Conservation (phyloP, 2,888 invertebrate species). For the Taenaris catops region DNA sequence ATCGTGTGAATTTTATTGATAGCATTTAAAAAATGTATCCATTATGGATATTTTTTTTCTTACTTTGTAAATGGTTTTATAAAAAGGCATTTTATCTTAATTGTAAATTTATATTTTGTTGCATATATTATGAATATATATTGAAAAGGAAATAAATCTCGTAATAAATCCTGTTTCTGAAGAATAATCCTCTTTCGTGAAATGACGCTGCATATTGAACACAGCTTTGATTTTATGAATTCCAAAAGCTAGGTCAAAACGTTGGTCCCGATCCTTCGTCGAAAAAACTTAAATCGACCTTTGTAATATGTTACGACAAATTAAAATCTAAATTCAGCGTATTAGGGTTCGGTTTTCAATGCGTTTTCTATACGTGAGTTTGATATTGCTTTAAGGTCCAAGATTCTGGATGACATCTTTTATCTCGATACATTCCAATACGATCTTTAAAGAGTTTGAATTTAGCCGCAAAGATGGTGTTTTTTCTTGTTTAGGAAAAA, state of each 20-base stretch:
- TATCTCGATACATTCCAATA: slow-evolving; percentile 72
- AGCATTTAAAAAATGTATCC: too few relatives aligned
- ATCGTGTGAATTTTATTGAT: too few relatives aligned
- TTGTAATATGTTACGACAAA: slow-evolving; percentile 23
- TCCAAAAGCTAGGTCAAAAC: slow-evolving; percentile 72
- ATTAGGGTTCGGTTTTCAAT: slow-evolving; percentile 38
- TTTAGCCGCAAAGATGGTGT: slow-evolving; percentile 35
- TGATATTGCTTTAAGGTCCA: slow-evolving; percentile 49
- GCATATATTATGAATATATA: too few relatives aligned
- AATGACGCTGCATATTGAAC: slow-evolving; percentile 53
- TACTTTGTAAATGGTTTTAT: too few relatives aligned
- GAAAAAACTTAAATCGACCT: slow-evolving; percentile 42
- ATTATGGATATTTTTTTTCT: too few relatives aligned
- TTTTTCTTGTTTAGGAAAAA: too few relatives aligned
- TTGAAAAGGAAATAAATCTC: too few relatives aligned
- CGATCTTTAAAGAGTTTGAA: slow-evolving; percentile 54
- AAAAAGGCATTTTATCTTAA: too few relatives aligned
- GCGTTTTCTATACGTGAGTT: slow-evolving; percentile 28
- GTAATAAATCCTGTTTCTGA: too few relatives aligned
- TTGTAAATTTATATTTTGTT: too few relatives aligned
- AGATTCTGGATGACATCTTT: slow-evolving; percentile 75
- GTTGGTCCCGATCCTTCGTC: slow-evolving; percentile 51
- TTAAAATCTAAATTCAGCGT: slow-evolving; percentile 36
- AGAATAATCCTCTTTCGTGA: slow-evolving; percentile 41
- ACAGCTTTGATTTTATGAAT: slow-evolving; percentile 69